A percentile compares a stretch with the other conserved stretches of the same genome.
phyloP scores from a whole-genome alignment of 2,797 vertebrate species.

The Pygocentrus nattereri region DNA sequence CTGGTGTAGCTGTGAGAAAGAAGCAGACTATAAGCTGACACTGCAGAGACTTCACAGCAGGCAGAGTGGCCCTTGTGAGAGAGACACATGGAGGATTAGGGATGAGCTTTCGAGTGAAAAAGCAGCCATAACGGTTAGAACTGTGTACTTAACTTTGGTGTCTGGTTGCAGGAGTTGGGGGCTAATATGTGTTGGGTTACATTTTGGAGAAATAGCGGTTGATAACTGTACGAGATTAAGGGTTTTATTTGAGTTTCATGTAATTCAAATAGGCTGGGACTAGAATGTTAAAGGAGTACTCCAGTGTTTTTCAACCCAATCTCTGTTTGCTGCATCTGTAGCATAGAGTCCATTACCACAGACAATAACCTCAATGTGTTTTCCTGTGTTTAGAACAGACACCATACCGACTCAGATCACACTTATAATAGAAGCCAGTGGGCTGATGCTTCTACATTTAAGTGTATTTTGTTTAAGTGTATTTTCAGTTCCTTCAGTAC shows the following conservation, averaged over 20 bases:
- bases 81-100: not conserved
- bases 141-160: not conserved
- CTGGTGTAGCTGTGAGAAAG: constrained; percentile 1
- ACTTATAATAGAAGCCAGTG: not conserved
- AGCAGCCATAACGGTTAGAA: not conserved
- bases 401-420: too few relatives aligned
- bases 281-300: not conserved
- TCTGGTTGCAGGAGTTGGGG: not conserved
- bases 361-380: not conserved
- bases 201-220: not conserved
- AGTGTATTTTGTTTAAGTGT: not conserved
- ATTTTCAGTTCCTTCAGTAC: not conserved
- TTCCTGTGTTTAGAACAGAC: not conserved
- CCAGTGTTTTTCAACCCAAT: not conserved
- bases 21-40: constrained; percentile 2
- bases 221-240: not conserved
- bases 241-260: not conserved
- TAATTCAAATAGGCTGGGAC: not conserved
- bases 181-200: too few relatives aligned
- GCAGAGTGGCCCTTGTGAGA: constrained; percentile 10
- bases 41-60: not conserved
- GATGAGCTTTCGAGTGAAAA: not conserved
- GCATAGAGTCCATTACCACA: not conserved
- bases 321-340: not conserved
- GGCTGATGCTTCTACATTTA: too few relatives aligned